Evolutionary conservation across 2,113 vertebrate genomes (phyloP).

Genomic region (Eptatretus burgeri): DNA sequence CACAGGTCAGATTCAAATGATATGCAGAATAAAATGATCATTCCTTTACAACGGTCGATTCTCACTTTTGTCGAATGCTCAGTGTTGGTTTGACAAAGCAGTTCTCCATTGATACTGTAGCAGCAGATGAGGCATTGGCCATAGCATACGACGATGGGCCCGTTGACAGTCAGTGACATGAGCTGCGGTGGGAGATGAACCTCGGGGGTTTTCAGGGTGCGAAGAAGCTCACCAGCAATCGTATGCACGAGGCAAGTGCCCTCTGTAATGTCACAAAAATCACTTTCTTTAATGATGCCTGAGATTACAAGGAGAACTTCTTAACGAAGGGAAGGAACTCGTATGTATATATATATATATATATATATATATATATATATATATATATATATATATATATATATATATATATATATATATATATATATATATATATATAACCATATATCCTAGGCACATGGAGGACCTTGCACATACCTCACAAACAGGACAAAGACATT

Average conservation of each 20-base stretch:
- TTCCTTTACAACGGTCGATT: neutral
- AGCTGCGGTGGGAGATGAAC: conserved; percentile 39
- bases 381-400: no score
- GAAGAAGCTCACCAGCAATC: conserved; percentile 88
- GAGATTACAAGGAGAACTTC: neutral
- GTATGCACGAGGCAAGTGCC: conserved; percentile 95
- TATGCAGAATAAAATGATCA: no score
- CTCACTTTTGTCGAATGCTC: conserved; percentile 60
- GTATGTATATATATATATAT: no score
- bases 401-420: no score
- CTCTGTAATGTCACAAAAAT: conserved; percentile 22
- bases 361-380: no score
- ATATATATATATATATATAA: no score
- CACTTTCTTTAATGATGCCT: conserved; percentile 7
- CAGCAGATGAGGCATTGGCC: conserved; percentile 56
- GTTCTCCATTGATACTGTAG: conserved; percentile 72
- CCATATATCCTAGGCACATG: no score
- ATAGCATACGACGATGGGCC: conserved; percentile 73
- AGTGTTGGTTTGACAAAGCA: conserved; percentile 41
- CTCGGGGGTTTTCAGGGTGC: conserved; percentile 47
- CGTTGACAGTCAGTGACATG: conserved; percentile 60
- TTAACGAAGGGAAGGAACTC: neutral
- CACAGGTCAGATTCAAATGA: no score
- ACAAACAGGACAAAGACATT: no score
- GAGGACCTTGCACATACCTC: no score